Evolutionary conservation across 64 coral and sea anemone genomes (phyloP).

Genomic region (Montipora sp.): DNA sequence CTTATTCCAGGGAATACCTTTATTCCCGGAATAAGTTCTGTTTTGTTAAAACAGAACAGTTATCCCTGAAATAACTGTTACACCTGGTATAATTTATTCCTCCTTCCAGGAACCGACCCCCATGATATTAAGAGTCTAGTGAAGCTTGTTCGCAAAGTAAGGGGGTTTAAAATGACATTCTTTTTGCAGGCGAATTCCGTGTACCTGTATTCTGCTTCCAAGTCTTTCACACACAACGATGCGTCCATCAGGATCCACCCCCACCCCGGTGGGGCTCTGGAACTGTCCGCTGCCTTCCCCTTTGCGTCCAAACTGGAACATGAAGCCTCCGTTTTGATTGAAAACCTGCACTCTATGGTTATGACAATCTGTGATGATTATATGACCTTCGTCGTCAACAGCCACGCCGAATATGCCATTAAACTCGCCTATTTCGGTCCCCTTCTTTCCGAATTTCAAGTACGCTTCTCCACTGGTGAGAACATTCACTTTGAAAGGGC

Average conservation of each 20-base stretch:
- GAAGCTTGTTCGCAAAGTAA: no score
- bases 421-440: constrained; percentile 91
- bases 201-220: constrained; percentile 95
- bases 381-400: constrained; percentile 91
- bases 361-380: constrained; percentile 97
- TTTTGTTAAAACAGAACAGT: no score
- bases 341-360: constrained; percentile 99
- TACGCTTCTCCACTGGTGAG: constrained; percentile 86
- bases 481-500: constrained; percentile 95
- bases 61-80: no score
- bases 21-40: no score
- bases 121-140: no score
- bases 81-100: no score
- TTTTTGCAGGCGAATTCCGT: not conserved
- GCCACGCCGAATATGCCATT: constrained; percentile 99
- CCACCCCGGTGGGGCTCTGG: constrained; percentile 97
- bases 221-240: constrained; percentile 99
- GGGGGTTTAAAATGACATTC: no score
- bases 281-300: constrained; percentile 97
- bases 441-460: constrained; percentile 95
- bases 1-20: no score
- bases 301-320: constrained; percentile 99
- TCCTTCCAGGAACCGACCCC: no score
- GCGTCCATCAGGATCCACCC: constrained; percentile 87
- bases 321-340: constrained; percentile 88